Conservation (phyloP, 2,797 vertebrate genomes). For the Sphenodon punctatus region DNA sequence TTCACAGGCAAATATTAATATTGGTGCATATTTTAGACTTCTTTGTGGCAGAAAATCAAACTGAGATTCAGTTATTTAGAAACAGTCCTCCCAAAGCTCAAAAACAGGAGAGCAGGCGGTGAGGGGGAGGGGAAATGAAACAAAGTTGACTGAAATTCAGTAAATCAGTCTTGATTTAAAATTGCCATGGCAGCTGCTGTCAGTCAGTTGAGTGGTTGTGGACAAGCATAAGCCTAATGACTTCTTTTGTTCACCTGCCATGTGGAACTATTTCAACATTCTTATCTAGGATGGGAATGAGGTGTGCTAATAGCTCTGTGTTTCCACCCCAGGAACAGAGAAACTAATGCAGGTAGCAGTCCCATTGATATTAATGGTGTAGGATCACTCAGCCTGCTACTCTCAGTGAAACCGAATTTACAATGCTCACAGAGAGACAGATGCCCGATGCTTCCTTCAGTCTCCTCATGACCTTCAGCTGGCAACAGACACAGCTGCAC, state of each 20-base stretch:
- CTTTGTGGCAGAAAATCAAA: constrained; percentile 47
- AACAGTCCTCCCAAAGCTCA: constrained; percentile 25
- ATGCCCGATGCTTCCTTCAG: constrained; percentile 31
- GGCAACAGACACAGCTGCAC: constrained; percentile 28
- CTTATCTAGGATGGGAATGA: constrained; percentile 21
- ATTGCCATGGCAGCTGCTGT: background rate
- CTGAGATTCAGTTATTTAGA: constrained; percentile 22
- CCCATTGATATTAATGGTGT: constrained; percentile 54
- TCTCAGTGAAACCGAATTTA: constrained; percentile 42
- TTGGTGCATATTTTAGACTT: constrained; percentile 37
- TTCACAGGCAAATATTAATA: constrained; percentile 51
- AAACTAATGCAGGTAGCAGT: background rate
- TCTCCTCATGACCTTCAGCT: constrained; percentile 46
- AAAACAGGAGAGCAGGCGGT: no score
- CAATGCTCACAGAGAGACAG: constrained; percentile 34
- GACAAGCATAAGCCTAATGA: constrained; percentile 51
- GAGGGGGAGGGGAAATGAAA: constrained; percentile 24
- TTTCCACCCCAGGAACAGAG: constrained; percentile 3
- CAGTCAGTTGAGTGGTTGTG: constrained; percentile 1
- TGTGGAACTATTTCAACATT: constrained; percentile 36
- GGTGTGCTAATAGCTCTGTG: background rate
- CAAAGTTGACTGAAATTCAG: constrained; percentile 10
- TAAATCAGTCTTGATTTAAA: constrained; percentile 56
- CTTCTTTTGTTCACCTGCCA: constrained; percentile 56
- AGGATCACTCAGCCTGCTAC: constrained; percentile 44